A percentile compares a stretch with the other conserved stretches of the same genome.
These are phyloP conservation scores for Trichomalopsis sarcophagae DNA, from an alignment of 1,140 invertebrate species.

Conservation along the genomic window DNA sequence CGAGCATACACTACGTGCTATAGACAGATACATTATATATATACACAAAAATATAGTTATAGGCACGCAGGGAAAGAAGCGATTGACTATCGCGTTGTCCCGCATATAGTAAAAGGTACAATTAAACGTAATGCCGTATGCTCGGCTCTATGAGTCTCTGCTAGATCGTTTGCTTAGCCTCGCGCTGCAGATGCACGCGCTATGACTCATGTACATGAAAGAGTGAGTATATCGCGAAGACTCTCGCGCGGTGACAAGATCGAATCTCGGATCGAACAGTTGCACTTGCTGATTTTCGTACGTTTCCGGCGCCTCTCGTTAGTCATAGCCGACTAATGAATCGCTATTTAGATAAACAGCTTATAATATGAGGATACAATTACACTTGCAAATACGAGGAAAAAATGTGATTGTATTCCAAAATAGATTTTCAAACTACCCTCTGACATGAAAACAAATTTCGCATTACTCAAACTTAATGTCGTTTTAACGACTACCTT, in stretches of 20 bases:
- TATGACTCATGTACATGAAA: slow-evolving; percentile 1
- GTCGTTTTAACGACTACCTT: neutral
- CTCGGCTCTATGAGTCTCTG: neutral
- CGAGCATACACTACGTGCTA: too few relatives aligned
- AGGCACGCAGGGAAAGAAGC: neutral
- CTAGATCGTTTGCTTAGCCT: slow-evolving; percentile 10
- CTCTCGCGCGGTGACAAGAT: neutral
- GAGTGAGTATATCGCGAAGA: neutral
- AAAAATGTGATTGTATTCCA: neutral
- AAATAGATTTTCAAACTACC: too few relatives aligned
- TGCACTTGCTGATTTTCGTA: neutral
- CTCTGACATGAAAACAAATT: neutral
- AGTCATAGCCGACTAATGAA: neutral
- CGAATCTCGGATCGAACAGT: slow-evolving; percentile 2
- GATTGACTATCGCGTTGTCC: slow-evolving; percentile 8
- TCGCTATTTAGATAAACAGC: neutral
- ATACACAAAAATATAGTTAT: neutral
- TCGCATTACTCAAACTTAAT: neutral
- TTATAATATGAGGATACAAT: neutral
- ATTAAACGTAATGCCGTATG: slow-evolving; percentile 21
- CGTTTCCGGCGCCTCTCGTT: too few relatives aligned
- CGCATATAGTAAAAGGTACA: slow-evolving; percentile 30
- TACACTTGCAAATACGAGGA: neutral
- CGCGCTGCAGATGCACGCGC: neutral
- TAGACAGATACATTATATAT: too few relatives aligned